phyloP scores from a whole-genome alignment of 2,113 vertebrate genomes.

The Meles meles region DNA sequence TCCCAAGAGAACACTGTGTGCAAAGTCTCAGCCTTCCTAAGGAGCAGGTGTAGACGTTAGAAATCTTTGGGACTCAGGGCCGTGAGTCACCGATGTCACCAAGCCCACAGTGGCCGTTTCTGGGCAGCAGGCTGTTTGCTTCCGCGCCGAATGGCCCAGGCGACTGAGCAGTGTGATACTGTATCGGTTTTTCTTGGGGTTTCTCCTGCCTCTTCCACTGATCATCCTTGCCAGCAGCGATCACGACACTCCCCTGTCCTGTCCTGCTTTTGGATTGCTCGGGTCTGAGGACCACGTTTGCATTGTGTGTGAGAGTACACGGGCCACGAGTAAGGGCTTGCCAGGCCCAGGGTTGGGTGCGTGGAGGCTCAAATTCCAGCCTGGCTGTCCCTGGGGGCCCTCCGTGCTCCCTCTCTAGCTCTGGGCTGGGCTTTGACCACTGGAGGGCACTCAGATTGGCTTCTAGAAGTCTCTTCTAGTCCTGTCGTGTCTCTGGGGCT shows the following conservation, averaged over 20 bases:
- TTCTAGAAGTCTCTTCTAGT: not conserved
- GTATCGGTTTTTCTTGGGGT: not conserved
- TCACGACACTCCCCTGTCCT: fast-evolving
- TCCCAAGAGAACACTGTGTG: not conserved
- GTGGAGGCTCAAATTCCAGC: fast-evolving
- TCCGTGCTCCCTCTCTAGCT: not conserved
- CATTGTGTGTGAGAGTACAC: fast-evolving
- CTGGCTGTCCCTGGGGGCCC: not conserved
- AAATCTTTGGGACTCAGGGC: not conserved
- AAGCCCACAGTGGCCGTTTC: not conserved
- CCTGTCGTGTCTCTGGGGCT: not conserved
- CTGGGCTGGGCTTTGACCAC: not conserved
- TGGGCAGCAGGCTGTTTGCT: not conserved
- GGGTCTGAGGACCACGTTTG: not conserved
- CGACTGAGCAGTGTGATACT: not conserved
- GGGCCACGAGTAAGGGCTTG: fast-evolving
- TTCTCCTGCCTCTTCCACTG: fast-evolving
- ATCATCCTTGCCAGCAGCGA: fast-evolving
- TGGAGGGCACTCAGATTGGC: too few relatives aligned
- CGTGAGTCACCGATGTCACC: not conserved
- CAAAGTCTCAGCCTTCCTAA: not conserved
- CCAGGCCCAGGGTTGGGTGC: fast-evolving
- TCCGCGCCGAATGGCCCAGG: not conserved
- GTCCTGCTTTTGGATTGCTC: not conserved
- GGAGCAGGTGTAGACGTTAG: fast-evolving